phyloP scores from a whole-genome alignment of 2,888 invertebrate species.

The Agrochola circellaris region DNA sequence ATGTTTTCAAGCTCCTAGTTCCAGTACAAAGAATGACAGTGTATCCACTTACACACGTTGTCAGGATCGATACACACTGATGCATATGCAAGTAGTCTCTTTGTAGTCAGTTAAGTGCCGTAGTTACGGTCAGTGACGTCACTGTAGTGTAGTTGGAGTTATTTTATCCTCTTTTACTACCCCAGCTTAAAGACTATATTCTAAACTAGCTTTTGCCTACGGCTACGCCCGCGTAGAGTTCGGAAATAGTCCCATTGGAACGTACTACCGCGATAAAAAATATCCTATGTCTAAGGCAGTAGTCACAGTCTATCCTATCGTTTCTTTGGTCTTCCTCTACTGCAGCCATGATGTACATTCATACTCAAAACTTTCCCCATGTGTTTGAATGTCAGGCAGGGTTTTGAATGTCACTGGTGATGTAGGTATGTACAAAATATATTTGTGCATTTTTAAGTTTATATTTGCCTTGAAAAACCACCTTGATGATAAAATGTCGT shows the following conservation, averaged over 20 bases:
- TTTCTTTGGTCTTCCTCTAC: no score
- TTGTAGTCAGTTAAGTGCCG: conserved; percentile 42
- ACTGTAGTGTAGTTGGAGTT: conserved; percentile 29
- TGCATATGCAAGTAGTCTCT: conserved; percentile 59
- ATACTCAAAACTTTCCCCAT: background rate
- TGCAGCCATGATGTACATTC: background rate
- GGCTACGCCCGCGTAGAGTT: no score
- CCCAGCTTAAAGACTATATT: background rate
- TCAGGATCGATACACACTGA: conserved; percentile 53
- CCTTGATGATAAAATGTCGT: background rate
- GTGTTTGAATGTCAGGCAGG: background rate
- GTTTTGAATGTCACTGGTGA: background rate
- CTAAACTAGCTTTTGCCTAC: background rate
- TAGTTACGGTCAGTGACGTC: conserved; percentile 34
- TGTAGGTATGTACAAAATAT: no score
- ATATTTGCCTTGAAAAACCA: background rate
- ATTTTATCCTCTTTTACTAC: conserved; percentile 15
- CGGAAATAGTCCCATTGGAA: no score
- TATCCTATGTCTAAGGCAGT: no score
- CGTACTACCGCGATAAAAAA: no score
- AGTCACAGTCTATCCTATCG: no score
- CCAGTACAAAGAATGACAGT: conserved; percentile 26
- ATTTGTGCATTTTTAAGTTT: background rate
- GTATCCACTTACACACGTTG: conserved; percentile 41
- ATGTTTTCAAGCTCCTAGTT: conserved; percentile 5